Base-by-base conservation (phyloP, 2,113 vertebrate species). In the Daphoenositta chrysoptera region DNA sequence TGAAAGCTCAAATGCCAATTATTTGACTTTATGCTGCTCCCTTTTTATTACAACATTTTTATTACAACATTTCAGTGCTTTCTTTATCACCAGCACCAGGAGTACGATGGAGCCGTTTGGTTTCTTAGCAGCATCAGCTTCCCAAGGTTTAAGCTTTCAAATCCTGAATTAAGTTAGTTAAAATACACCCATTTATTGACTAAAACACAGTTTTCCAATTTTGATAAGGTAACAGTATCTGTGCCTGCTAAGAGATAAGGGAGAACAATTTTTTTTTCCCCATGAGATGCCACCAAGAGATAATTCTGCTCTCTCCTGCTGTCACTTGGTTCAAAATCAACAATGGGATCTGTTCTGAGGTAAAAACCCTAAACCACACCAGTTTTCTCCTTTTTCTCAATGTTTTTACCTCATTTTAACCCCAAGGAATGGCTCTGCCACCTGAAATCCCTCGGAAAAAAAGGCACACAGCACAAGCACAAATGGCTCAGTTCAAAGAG, bases 301-400 rank as follows among this genome's bases (percentile, higher is more conserved):
- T 13, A 94, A 89, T 47, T n/a, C 66, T 3, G n/a, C 31, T 68
- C 53, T 58, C 37, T 82, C 66, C 58, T 37, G 92, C 58, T 45
- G 76, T 11, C 15, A 47, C 42, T 66, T 16, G 54, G 35, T 31
- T 22, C 7, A 16, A 88, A 89, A 95, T 9, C 48, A 30, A 35
- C 31, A 56, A 6, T 8, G 51, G 47, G 30, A 80, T 48, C 44
- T 4, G 11, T 27, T 26, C 56, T 37, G 40, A 66, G 15, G 23
- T 6, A 84, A 56, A 64, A 84, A 33, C 4, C 6, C 13, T 7
- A 17, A 5, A 72, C 6, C 2, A 26, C 22, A 13, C 3, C 13
- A 0, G 0, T 33, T 57, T 17, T 13, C 8, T 27, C 1, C 17
- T 26, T 5, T 39, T 57, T 13, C 14, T 47, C 4, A 27, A 0